Percentiles rank a stretch among this genome's conserved stretches.
Conservation (phyloP, 2,797 vertebrate genomes). For the Sebastes taczanowskii region DNA sequence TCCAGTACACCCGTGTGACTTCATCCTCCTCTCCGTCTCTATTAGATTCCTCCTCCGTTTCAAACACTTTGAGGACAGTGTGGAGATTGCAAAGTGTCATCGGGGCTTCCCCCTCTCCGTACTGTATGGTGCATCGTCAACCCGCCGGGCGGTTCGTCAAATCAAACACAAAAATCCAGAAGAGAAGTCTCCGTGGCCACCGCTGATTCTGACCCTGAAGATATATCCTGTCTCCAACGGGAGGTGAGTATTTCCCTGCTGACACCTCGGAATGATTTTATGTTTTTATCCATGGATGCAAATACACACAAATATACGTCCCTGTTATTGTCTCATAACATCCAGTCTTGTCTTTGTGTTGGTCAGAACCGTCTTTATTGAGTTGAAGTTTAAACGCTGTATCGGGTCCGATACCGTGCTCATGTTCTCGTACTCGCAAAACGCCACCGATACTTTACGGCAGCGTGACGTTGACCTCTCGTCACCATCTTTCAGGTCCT, state of each 20-base stretch:
- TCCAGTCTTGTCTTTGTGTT: too few relatives aligned
- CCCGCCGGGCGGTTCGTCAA: background rate
- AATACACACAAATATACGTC: too few relatives aligned
- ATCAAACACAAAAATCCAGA: background rate
- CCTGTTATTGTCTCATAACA: too few relatives aligned
- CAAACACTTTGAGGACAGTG: background rate
- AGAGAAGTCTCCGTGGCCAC: accelerated
- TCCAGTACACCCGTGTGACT: background rate
- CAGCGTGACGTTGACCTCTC: too few relatives aligned
- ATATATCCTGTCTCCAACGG: background rate
- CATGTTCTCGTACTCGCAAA: too few relatives aligned
- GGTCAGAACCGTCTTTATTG: too few relatives aligned
- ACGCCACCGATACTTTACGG: too few relatives aligned
- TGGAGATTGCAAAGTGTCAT: background rate
- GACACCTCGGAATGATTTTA: background rate
- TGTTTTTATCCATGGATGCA: background rate
- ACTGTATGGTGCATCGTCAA: background rate
- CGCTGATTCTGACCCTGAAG: background rate
- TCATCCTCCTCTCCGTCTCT: background rate
- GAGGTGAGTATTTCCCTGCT: background rate
- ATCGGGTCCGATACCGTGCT: too few relatives aligned
- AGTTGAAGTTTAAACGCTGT: too few relatives aligned
- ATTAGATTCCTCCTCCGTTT: constrained; percentile 3
- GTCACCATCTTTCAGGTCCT: too few relatives aligned
- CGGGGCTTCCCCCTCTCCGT: background rate